Percentiles rank a stretch among this genome's conserved stretches.
Conservation (phyloP, 2,113 vertebrate genomes). For the Myodes glareolus region DNA sequence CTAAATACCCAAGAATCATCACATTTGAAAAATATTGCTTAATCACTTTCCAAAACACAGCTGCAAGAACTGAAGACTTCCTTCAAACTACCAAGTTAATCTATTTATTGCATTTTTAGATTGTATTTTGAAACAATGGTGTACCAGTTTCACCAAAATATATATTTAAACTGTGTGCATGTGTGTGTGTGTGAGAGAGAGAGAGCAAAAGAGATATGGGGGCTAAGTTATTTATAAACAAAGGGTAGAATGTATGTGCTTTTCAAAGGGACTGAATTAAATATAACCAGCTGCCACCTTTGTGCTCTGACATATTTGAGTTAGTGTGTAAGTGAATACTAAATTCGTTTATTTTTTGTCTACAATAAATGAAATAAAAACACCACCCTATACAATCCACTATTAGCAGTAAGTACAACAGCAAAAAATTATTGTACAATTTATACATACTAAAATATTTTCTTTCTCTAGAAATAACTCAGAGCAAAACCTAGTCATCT, state of each 20-base stretch:
- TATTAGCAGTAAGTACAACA: conserved; percentile 97
- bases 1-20: conserved; percentile 76
- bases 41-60: conserved; percentile 74
- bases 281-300: conserved; percentile 84
- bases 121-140: conserved; percentile 83
- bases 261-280: conserved; percentile 82
- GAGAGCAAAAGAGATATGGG: neutral
- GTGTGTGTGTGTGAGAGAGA: neutral
- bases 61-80: conserved; percentile 82
- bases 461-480: conserved; percentile 91
- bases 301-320: conserved; percentile 88
- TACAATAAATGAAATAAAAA: conserved; percentile 99
- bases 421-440: conserved; percentile 97
- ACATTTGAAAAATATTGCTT: conserved; percentile 81
- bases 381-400: conserved; percentile 99
- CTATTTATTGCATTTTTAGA: conserved; percentile 86
- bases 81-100: conserved; percentile 83
- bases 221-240: conserved; percentile 78
- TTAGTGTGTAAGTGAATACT: conserved; percentile 87
- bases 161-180: conserved; percentile 42
- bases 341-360: conserved; percentile 91
- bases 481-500: conserved; percentile 87
- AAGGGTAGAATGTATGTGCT: conserved; percentile 80
- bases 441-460: conserved; percentile 97
- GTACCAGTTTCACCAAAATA: conserved; percentile 83